Conservation (phyloP, 2,113 vertebrate species). For the Cephalopterus ornatus region DNA sequence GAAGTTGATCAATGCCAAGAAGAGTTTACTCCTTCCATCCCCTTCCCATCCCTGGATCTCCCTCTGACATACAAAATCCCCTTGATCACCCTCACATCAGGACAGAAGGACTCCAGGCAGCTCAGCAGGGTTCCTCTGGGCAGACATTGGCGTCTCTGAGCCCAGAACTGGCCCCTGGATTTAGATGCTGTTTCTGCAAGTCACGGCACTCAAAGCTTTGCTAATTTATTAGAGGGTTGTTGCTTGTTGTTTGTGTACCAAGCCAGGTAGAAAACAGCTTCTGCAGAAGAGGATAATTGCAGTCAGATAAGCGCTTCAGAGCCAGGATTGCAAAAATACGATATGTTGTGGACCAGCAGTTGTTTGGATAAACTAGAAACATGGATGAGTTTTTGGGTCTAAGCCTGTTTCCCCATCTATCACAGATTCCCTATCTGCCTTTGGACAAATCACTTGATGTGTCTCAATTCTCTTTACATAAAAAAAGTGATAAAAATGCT, state of each 20-base stretch:
- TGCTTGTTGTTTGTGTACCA: conserved; percentile 49
- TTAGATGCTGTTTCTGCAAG: conserved; percentile 42
- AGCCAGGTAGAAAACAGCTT: conserved; percentile 55
- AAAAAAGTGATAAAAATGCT: neutral
- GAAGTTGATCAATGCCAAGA: neutral
- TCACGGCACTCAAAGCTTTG: conserved; percentile 41
- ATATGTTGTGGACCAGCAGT: neutral
- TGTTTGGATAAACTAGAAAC: neutral
- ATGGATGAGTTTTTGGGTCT: neutral
- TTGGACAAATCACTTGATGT: neutral
- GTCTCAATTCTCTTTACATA: neutral
- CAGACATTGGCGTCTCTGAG: neutral
- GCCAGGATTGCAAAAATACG: neutral
- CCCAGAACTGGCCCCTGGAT: neutral
- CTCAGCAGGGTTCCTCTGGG: neutral
- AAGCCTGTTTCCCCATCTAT: neutral
- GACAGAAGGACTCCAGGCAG: neutral
- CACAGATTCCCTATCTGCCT: neutral
- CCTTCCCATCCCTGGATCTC: neutral
- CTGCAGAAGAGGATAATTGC: conserved; percentile 56
- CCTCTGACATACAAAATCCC: neutral
- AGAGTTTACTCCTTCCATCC: neutral
- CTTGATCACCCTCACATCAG: neutral
- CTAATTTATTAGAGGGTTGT: conserved; percentile 50
- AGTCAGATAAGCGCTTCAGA: conserved; percentile 55